Evolutionary conservation across 2,888 invertebrate genomes (phyloP), one percentile per base, ranked within the genome.

Genomic region (Latrodectus hesperus): DNA sequence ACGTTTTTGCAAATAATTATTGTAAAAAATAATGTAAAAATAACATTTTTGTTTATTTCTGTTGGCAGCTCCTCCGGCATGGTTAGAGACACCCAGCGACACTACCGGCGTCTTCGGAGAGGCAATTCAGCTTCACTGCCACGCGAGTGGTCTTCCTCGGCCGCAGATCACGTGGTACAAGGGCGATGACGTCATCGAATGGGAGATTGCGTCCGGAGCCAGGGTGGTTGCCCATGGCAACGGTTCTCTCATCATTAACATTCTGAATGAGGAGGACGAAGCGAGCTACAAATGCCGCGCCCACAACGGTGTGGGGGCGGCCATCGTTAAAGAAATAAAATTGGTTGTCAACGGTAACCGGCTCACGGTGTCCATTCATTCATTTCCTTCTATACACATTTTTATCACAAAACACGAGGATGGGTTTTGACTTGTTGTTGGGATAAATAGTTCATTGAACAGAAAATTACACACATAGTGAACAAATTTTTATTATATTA

Each of bases 211-310:
- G 49, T 17, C 67, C 38, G 55, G 64, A 26, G 73, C 65, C 22
- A 64, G 84, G 9, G 16, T 81, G 75, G 88, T 84, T 65, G 88
- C 77, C 73, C 51, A 11, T 22, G 77, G 84, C 81, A 84, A 82
- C 88, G 80, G 84, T 22, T 73, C 60, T 14, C 72, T 80, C 84
- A 72, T 12, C 64, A 84, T 84, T 67, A 52, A 76, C 72, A 80
- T 84, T 79, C 88, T 88, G 71, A 83, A 65, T 71, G 88, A 79
- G 38, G 80, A 88, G 81, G 88, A 89, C 67, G 89, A 80, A 74
- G 89, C 77, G 26, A 51, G 49, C 72, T 89, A 89, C 75, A 60
- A 74, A 17, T 89, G 89, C 60, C 52, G 71, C 14, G 89, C 89
- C 0, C 68, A 65, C 22, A 89, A 89, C 65, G 89, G 88, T 73